A percentile compares a stretch with the other conserved stretches of the same genome.
Evolutionary conservation across 2,797 vertebrate species (phyloP).

Genomic region (Malurus splendens): DNA sequence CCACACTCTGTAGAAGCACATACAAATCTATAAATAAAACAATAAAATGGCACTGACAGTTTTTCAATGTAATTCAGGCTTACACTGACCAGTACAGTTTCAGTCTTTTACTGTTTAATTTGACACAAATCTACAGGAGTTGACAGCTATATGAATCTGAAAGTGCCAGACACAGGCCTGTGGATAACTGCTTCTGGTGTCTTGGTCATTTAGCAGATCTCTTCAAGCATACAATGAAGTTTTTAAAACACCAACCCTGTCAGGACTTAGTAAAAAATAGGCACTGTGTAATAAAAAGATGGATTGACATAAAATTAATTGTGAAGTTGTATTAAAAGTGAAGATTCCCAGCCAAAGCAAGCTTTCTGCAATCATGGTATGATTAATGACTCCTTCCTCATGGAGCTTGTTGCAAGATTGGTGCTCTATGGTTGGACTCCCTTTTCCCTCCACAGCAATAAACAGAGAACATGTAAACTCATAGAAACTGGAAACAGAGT

Average conservation of each 20-base stretch:
- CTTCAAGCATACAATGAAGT: not conserved
- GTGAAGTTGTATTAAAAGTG: not conserved
- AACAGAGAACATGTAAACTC: not conserved
- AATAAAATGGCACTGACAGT: not conserved
- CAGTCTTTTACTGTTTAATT: not conserved
- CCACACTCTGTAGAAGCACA: not conserved
- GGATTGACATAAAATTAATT: not conserved
- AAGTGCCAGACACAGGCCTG: not conserved
- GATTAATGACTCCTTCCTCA: not conserved
- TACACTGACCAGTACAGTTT: not conserved
- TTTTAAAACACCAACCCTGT: not conserved
- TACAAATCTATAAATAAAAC: not conserved
- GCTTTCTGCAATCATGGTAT: not conserved
- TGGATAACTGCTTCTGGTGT: not conserved
- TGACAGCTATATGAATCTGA: not conserved
- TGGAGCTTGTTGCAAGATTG: not conserved
- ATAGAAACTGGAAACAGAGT: not conserved
- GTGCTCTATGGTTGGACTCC: not conserved
- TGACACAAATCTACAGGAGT: not conserved
- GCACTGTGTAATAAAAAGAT: not conserved
- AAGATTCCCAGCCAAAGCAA: not conserved
- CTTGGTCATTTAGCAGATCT: not conserved
- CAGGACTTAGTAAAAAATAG: not conserved
- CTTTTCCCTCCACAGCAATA: not conserved
- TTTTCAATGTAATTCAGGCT: not conserved